phyloP scores from a whole-genome alignment of 92 coral and sea anemone species.

The Phenganax marumi region DNA sequence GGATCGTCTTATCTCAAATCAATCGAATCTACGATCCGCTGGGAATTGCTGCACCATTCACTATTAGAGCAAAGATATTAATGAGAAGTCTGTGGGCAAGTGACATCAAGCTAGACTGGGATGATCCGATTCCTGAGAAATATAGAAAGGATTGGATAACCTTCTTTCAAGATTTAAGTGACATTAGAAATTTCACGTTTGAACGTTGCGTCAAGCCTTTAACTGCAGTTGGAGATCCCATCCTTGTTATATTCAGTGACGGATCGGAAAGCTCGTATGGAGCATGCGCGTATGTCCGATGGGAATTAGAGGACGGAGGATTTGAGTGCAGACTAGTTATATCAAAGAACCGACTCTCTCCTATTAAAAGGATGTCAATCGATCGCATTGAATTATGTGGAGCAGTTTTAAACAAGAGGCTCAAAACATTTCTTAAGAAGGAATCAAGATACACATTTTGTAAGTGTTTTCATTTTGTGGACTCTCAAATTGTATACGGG shows the following conservation, averaged over 20 bases:
- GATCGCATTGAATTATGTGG: slow-evolving; percentile 59
- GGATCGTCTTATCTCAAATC: slow-evolving; percentile 57
- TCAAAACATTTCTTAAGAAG: slow-evolving; percentile 39
- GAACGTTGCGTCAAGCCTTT: slow-evolving; percentile 62
- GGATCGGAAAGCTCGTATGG: slow-evolving; percentile 60
- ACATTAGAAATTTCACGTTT: slow-evolving; percentile 54
- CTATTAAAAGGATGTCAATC: slow-evolving; percentile 58
- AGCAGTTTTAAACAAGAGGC: slow-evolving; percentile 49
- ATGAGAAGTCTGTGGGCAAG: slow-evolving; percentile 55
- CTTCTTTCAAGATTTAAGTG: slow-evolving; percentile 50
- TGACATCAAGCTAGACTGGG: slow-evolving; percentile 54
- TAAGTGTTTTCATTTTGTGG: slow-evolving; percentile 49
- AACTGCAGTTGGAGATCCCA: slow-evolving; percentile 51
- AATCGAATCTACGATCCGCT: slow-evolving; percentile 62
- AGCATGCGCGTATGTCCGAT: slow-evolving; percentile 59
- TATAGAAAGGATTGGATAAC: slow-evolving; percentile 32
- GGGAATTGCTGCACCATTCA: slow-evolving; percentile 59
- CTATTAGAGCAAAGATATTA: slow-evolving; percentile 60
- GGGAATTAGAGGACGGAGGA: slow-evolving; percentile 48
- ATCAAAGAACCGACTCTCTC: slow-evolving; percentile 60
- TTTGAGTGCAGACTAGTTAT: slow-evolving; percentile 42
- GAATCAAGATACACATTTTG: slow-evolving; percentile 53
- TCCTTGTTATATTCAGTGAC: slow-evolving; percentile 61
- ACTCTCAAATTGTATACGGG: slow-evolving; percentile 60
- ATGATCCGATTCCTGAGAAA: slow-evolving; percentile 57